phyloP scores from a whole-genome alignment of 1,140 invertebrate species.

The Colletes gigas region DNA sequence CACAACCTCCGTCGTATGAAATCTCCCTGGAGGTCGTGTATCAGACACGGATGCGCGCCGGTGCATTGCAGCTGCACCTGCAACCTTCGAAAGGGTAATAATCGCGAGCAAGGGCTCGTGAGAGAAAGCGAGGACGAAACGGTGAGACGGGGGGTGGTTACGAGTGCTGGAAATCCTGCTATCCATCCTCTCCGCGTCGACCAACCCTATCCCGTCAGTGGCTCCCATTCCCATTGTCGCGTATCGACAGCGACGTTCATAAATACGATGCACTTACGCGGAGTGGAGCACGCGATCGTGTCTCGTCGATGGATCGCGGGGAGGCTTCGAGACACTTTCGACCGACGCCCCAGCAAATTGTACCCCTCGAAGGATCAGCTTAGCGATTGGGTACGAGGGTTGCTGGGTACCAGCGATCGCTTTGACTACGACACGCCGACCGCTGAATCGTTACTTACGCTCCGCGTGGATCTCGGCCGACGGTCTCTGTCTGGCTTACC shows the following conservation, averaged over 20 bases:
- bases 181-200: background rate
- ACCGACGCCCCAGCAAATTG: background rate
- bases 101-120: constrained; percentile 21
- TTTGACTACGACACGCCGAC: constrained; percentile 8
- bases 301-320: constrained; percentile 2
- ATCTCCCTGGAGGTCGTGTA: constrained; percentile 58
- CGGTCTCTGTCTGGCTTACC: constrained; percentile 4
- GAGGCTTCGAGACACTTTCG: background rate
- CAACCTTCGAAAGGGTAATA: constrained; percentile 45
- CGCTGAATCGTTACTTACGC: constrained; percentile 21
- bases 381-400: background rate
- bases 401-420: constrained; percentile 1
- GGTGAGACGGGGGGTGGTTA: background rate
- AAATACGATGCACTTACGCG: constrained; percentile 9
- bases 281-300: background rate
- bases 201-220: background rate
- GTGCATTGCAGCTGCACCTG: constrained; percentile 25
- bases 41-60: constrained; percentile 52
- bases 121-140: too few relatives aligned
- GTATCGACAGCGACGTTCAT: background rate
- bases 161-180: background rate
- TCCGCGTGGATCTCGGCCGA: background rate
- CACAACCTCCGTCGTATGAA: constrained; percentile 63
- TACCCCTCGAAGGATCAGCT: constrained; percentile 4
- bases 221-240: background rate